Evolutionary conservation across 2,888 invertebrate species (phyloP).

Genomic region (Sepioteuthis lessoniana): DNA sequence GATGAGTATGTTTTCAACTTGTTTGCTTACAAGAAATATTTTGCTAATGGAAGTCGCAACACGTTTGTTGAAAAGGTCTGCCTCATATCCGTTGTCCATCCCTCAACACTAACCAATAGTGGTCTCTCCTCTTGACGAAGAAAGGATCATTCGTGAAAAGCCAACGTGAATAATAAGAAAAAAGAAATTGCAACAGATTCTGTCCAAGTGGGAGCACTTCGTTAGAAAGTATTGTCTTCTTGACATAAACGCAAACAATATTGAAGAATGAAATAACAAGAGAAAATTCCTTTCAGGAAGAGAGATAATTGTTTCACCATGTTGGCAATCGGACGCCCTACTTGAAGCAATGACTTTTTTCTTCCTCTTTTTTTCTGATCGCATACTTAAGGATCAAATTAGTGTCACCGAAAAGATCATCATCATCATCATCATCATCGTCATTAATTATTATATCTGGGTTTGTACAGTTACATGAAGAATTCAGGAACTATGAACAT

Average conservation of each 20-base stretch:
- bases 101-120: not conserved
- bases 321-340: not conserved
- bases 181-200: not conserved
- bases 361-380: not conserved
- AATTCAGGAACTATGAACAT: too few species aligned
- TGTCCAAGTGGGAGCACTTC: not conserved
- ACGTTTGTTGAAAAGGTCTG: not conserved
- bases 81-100: not conserved
- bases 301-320: not conserved
- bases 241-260: not conserved
- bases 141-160: not conserved
- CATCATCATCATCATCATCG: not conserved
- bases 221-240: not conserved
- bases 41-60: not conserved
- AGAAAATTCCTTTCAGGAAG: not conserved
- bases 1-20: not conserved
- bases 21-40: not conserved
- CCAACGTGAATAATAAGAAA: too few species aligned
- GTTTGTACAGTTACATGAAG: too few species aligned
- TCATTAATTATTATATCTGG: too few species aligned
- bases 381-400: conserved; percentile 4
- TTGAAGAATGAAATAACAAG: not conserved
- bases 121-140: not conserved
- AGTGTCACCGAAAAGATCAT: not conserved
- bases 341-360: not conserved